These are phyloP conservation scores for Vulpes vulpes DNA, from an alignment of 2,113 vertebrate species.

Conservation along the genomic window DNA sequence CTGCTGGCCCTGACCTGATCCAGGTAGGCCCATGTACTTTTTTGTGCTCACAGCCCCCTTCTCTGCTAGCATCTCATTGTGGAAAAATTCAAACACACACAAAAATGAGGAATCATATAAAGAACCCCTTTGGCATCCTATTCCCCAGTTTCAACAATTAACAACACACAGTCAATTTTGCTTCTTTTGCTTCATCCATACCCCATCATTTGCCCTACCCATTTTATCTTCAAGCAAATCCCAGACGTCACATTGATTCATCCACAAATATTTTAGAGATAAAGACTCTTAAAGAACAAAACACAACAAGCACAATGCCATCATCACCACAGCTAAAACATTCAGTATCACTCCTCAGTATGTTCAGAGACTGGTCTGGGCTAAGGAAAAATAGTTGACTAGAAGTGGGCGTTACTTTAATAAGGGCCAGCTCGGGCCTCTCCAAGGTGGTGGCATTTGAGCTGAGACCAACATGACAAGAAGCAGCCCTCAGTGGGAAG, in stretches of 20 bases:
- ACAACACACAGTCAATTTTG: rapidly evolving
- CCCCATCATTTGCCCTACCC: neutral
- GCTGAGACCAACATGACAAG: neutral
- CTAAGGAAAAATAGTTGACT: neutral
- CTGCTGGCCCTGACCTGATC: neutral
- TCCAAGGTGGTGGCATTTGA: neutral
- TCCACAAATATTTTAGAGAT: neutral
- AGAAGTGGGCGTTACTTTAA: too few species aligned
- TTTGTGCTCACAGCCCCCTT: neutral
- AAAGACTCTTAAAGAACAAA: neutral
- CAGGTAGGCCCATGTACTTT: neutral
- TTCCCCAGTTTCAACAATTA: neutral
- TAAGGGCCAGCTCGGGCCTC: neutral
- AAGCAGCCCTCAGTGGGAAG: neutral
- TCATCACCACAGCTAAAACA: too few species aligned
- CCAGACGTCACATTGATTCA: neutral
- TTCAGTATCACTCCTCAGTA: neutral
- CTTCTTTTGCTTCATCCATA: neutral
- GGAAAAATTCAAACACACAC: neutral
- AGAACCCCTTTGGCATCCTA: neutral
- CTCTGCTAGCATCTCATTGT: neutral
- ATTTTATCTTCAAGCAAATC: neutral
- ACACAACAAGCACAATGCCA: neutral
- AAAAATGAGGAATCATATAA: neutral
- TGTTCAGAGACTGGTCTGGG: neutral